Evolutionary conservation across 2,888 invertebrate species (phyloP).

Genomic region (Phaonia tiefii): DNA sequence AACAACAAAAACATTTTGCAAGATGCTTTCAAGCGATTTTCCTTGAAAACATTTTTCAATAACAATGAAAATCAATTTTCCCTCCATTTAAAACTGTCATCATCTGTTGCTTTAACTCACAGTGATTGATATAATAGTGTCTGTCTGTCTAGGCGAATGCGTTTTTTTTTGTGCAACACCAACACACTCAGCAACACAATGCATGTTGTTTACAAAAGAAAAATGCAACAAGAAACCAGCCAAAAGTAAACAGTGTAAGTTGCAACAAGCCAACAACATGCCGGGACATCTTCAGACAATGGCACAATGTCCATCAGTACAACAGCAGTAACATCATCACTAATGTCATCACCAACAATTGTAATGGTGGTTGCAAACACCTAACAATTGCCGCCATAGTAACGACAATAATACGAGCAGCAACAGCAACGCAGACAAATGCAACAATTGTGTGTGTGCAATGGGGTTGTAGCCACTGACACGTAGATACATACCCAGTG

Average conservation of each 20-base stretch:
- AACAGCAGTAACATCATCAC: neutral
- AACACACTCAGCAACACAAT: neutral
- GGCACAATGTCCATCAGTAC: neutral
- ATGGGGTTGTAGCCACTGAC: neutral
- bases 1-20: neutral
- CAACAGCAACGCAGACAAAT: neutral
- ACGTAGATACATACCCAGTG: neutral
- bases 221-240: neutral
- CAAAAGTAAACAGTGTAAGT: slow-evolving; percentile 20
- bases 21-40: neutral
- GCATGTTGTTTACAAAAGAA: slow-evolving; percentile 3
- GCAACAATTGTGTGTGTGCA: slow-evolving; percentile 1
- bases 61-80: slow-evolving; percentile 28
- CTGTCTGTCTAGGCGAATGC: neutral
- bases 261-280: neutral
- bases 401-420: neutral
- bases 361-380: neutral
- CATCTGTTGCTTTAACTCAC: slow-evolving; percentile 34
- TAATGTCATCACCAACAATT: neutral
- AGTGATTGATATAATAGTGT: slow-evolving; percentile 25
- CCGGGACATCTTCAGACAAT: neutral
- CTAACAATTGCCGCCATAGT: neutral
- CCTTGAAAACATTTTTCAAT: neutral
- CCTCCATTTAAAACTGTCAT: slow-evolving; percentile 38
- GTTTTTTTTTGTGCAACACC: neutral